Evolutionary conservation across 2,113 vertebrate genomes (phyloP), one percentile per base, ranked within the genome.

Genomic region (Dolichotis patagonum): DNA sequence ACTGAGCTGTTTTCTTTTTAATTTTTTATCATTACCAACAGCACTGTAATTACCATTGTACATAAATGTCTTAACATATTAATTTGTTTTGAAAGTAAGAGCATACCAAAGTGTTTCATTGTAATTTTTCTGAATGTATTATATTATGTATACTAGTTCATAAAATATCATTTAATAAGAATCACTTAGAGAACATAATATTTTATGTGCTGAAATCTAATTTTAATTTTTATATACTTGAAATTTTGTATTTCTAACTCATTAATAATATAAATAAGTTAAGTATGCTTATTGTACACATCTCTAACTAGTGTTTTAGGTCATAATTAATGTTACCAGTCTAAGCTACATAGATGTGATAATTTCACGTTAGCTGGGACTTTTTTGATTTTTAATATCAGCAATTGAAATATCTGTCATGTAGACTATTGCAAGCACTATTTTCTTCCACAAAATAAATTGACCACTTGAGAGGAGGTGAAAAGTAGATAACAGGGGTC

Each of bases 21-120:
- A 58, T 0, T 30, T 58, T 88, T 85, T 28, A 71, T 87, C 46
- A 60, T 80, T 87, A 8, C 38, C 87, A 90, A 80, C 20, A 89
- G 7, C 35, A 43, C 54, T 80, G 7, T 38, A 87, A 73, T 96
- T 63, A 58, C 5, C 49, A 41, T 26, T 83, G 8, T 73, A 58
- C 19, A 22, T 86, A 71, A 85, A 58, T 89, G 46, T 77, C 17
- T 73, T 92, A 22, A 89, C 12, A 41, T 69, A 32, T 82, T 46
- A 80, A 77, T 95, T 73, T 20, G 62, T 88, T 80, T 95, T 86
- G 32, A 90, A 95, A 82, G 13, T 83, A 22, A 52, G 19, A 54
- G 56, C 20, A 56, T 9, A 3, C 8, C 49, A 20, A 82, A 49
- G 22, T 28, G n/a, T 87, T 87, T 62, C 60, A 49, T n/a, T 46